Evolutionary conservation across 2,113 vertebrate species (phyloP), one percentile per base, ranked within the genome.

Genomic region (Canis aureus): DNA sequence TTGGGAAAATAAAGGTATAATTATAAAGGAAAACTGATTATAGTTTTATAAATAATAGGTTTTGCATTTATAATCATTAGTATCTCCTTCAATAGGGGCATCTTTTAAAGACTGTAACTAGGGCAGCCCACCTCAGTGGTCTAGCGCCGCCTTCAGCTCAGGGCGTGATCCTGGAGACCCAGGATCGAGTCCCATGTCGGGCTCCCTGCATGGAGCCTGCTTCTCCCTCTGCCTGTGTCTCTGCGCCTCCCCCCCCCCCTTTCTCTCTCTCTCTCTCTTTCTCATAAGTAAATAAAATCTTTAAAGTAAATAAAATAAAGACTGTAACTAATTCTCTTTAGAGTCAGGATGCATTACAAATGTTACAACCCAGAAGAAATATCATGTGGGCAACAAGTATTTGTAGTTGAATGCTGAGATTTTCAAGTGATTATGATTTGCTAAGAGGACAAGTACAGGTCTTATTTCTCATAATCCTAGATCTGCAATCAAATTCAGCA

Each of bases 381-480:
- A 74, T 78, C 20, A 59, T 55, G 43, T 4, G 64, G 22, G 35
- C 51, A 69, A 29, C 66, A 95, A 76, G 32, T 88, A 84, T 69
- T 95, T 96, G 1, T 57, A 95, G 62, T 27, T 84, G 57, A 91
- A 62, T 88, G 23, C 76, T 66, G 8, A 89, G 38, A 80, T 71
- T 91, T 97, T 91, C 60, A 83, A 91, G 27, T 67, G 35, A 89
- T 76, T 92, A 43, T 76, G 66, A 35, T 93, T 97, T 94, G 55
- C 55, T 78, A 66, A 85, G 49, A 79, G 17, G 51, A 91, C 5
- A 76, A 76, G 19, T 74, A 55, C 8, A 78, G 60, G 22, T 92
- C 22, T 78, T 78, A 78, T 74, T 88, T 29, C 27, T 90, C 57
- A n/a, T 20, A 55, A 66, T 76, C 32, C n/a, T 19, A 67, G 29